Evolutionary conservation across 2,113 vertebrate genomes (phyloP), one percentile per base, ranked within the genome.

Genomic region (Esox niger): DNA sequence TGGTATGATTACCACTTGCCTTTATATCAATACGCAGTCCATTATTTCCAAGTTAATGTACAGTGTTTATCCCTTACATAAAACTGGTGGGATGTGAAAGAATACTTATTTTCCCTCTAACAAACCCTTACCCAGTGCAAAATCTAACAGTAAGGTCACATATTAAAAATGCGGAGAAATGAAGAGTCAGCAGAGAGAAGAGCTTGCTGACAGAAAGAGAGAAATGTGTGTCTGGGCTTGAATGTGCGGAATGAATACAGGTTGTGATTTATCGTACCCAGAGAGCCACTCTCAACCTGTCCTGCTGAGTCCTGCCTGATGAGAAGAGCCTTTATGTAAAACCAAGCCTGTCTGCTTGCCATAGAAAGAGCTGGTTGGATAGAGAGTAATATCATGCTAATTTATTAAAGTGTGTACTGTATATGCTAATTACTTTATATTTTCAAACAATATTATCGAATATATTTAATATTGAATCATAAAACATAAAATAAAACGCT

Each of bases 241-340:
- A 89, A 90, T 88, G 87, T 87, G 83, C 88, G 82, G 88, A 90
- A 88, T 86, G 88, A 88, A 88, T 84, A 86, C 79, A 78, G 86
- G 83, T 77, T 71, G 63, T 90, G 89, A 91, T 91, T 91, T 90
- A 90, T 90, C 82, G 78, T 82, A 70, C 81, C 82, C 69, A 62
- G 67, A 82, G 82, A 85, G 78, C 77, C 75, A 61, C 86, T 86
- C 75, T 80, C 64, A 61, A 20, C 59, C 31, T 67, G 74, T 69
- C 59, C 31, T 67, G 74, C 71, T 71, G 54, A 75, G 84, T 87
- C 87, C 89, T 82, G 85, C 84, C 79, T 79, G 82, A 85, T 80
- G 85, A 86, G 82, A 84, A 75, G 76, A 81, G 87, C 83, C 85
- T 89, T 89, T 88, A 90, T 90, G 84, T 88, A 90, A 91, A 91